phyloP scores from a whole-genome alignment of 2,888 invertebrate species.

The Mechanitis mazaeus region DNA sequence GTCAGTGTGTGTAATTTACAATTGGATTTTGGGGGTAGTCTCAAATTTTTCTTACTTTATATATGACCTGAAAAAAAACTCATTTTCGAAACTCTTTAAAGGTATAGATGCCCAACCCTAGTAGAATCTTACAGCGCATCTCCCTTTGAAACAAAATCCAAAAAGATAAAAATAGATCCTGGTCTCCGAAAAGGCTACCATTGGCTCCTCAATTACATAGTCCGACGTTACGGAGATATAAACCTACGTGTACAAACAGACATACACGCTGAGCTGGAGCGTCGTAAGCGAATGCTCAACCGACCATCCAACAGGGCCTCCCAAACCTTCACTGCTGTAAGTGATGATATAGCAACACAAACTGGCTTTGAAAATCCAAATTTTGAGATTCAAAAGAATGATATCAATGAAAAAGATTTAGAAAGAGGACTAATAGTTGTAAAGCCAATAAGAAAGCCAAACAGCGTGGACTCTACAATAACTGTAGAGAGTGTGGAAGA shows the following conservation, averaged over 20 bases:
- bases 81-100: conserved; percentile 32
- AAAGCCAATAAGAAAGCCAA: conserved; percentile 52
- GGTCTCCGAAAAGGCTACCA: conserved; percentile 81
- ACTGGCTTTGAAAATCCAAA: conserved; percentile 72
- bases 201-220: conserved; percentile 84
- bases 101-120: conserved; percentile 86
- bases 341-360: conserved; percentile 63
- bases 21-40: no score
- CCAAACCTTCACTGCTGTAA: conserved; percentile 49
- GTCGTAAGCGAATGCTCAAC: conserved; percentile 57
- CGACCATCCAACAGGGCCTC: conserved; percentile 55
- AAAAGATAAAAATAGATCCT: conserved; percentile 78
- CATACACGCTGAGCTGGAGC: conserved; percentile 74
- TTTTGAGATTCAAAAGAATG: conserved; percentile 44
- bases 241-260: conserved; percentile 81
- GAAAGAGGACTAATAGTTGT: conserved; percentile 57
- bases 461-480: conserved; percentile 61
- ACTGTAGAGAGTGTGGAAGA: conserved; percentile 62
- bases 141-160: conserved; percentile 41
- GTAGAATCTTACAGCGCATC: conserved; percentile 84
- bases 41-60: no score
- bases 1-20: background rate
- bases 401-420: conserved; percentile 35
- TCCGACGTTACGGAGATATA: conserved; percentile 79
- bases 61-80: no score